Base-by-base conservation (phyloP, 2,888 invertebrate genomes). In the Globia sparganii region DNA sequence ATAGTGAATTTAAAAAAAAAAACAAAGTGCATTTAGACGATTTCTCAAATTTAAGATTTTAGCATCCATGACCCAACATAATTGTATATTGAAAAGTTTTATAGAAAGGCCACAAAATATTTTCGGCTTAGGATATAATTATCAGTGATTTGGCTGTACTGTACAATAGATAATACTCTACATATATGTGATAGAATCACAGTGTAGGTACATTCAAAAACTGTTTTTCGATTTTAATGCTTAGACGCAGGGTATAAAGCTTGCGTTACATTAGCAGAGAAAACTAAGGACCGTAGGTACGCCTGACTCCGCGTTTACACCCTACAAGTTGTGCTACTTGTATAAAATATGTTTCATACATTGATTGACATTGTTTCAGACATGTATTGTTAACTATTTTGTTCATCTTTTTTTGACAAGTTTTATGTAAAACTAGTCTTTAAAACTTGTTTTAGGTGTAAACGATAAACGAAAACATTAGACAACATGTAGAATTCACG, bases 31-130 rank as follows among this genome's bases (percentile, higher is more conserved):
- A 81, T 85, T 85, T 73, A 71, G 59, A 71, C 5, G 11, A 62
- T 61, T 72, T 4, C 31, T 64, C 31, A 74, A 74, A 70, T n/a
- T 56, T 49, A 62, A 65, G 5, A 67, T 69, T 11, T 56, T 31
- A 46, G 31, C 13, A 72, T 65, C 77, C 77, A 85, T 85, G 72
- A 82, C 77, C 56, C 70, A 65, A 62, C 68, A n/a, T 61, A 59
- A 73, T 68, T 77, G 82, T 73, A 81, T 53, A 72, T 34, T 71
- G 37, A 62, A 74, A 68, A 72, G 15, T 82, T 81, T 77, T 71
- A 64, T 80, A 84, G 43, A 66, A 80, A 64, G 62, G 71, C 75
- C 85, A 84, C 70, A 85, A 81, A 74, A 65, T 75, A 75, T 75
- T 56, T 84, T 84, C 66, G 73, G 40, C 80, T 66, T 73, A 58